Evolutionary conservation across 2,113 vertebrate genomes (phyloP), one percentile per base, ranked within the genome.

Genomic region (Neolamprologus longior): DNA sequence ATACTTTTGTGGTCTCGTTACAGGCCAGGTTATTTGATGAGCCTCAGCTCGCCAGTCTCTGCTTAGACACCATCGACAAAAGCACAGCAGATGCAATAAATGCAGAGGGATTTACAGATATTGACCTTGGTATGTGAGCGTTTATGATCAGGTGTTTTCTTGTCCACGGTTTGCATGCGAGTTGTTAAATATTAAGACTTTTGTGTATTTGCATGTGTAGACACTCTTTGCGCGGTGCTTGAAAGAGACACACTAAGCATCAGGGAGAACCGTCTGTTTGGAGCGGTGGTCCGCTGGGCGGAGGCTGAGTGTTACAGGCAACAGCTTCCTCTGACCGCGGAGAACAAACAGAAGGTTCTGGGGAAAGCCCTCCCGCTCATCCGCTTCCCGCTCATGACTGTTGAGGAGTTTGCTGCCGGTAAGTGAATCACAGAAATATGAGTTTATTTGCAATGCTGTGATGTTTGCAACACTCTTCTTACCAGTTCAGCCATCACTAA

Each of bases 371-470:
- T 99, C 55, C 97, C 97, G 1, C 97, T 99, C 90, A 98, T 99
- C 81, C 98, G 98, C 54, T 99, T 99, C 88, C 98, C 98, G 0
- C 95, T 99, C 90, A 98, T 99, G 98, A 99, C 98, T 17, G 97
- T 99, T 55, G 98, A 99, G 89, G 98, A 98, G 89, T 98, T 99
- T 91, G 98, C 98, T 82, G 97, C 98, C 87, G 98, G 98, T 98
- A 95, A 96, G 91, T 54, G 3, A 10, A 76, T 28, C 45, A 40
- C 14, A 61, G 33, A 83, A 17, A 45, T 53, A 31, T 1, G 8
- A 24, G 2, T 52, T 68, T 40, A 5, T 61, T 78, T 68, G 2
- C 76, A 9, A 42, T 24, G 19, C 35, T 58, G 21, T 33, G 7
- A 5, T 50, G 11, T 50, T 61, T 13, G 2, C 5, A 76, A 40